These are phyloP conservation scores for Gastracanthus pulcherrimus DNA, from an alignment of 2,888 invertebrate species.

Conservation along the genomic window DNA sequence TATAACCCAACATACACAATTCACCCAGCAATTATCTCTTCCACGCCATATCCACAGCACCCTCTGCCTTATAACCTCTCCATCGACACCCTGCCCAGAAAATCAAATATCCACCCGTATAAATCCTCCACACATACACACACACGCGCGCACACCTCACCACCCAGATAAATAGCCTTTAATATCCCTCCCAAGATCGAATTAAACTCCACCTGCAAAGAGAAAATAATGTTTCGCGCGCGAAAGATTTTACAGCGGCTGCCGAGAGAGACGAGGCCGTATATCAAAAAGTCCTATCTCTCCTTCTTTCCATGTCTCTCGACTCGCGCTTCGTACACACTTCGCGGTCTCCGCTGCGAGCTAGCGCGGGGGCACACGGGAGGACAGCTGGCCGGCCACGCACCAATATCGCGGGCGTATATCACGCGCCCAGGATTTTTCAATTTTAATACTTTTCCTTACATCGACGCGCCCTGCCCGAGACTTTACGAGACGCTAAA, in stretches of 20 bases:
- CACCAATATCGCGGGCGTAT: slow-evolving; percentile 75
- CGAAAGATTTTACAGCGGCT: not conserved
- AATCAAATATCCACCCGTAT: not conserved
- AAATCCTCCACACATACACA: slow-evolving; percentile 28
- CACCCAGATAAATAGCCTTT: slow-evolving; percentile 50
- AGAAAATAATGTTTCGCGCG: not conserved
- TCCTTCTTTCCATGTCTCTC: not conserved
- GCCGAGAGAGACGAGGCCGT: not conserved
- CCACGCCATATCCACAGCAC: too few relatives aligned
- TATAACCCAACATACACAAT: too few relatives aligned
- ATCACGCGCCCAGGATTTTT: slow-evolving; percentile 73
- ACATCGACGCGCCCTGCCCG: slow-evolving; percentile 63
- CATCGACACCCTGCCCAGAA: not conserved
- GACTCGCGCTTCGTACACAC: too few relatives aligned
- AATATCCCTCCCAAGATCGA: slow-evolving; percentile 36
- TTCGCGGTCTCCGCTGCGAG: not conserved
- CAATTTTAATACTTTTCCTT: slow-evolving; percentile 76
- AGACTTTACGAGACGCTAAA: slow-evolving; percentile 73
- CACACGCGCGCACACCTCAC: not conserved
- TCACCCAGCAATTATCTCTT: too few relatives aligned
- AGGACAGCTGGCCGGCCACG: slow-evolving; percentile 77
- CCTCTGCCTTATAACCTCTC: too few relatives aligned
- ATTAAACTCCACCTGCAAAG: slow-evolving; percentile 46
- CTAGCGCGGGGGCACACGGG: slow-evolving; percentile 18
- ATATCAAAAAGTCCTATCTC: slow-evolving; percentile 10